Percentiles rank a stretch among this genome's conserved stretches.
Evolutionary conservation across 37 sponge, comb jelly and placozoan species (phyloP).

Genomic region (Hexactinellida sp.): DNA sequence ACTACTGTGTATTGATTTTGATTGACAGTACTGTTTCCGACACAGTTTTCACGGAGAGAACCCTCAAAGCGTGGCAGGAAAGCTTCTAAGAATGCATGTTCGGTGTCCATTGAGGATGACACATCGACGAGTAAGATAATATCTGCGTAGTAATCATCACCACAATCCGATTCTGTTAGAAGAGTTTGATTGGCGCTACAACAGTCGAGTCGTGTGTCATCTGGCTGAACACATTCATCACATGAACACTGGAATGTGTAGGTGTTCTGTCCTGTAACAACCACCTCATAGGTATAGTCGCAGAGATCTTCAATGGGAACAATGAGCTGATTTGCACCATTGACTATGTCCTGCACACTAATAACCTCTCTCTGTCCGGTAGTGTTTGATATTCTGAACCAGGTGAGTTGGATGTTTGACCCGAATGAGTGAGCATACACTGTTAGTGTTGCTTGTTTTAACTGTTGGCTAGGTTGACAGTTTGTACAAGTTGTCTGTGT

Average conservation of each 20-base stretch:
- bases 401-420: background rate
- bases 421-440: background rate
- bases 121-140: background rate
- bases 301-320: background rate
- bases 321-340: background rate
- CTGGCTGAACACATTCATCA: background rate
- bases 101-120: background rate
- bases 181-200: background rate
- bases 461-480: background rate
- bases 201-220: too few species aligned
- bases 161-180: background rate
- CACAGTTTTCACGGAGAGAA: background rate
- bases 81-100: background rate
- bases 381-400: background rate
- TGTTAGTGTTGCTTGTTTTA: background rate
- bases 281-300: background rate
- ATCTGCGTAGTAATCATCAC: background rate
- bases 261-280: background rate
- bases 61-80: constrained; percentile 10
- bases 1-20: background rate
- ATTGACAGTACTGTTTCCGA: background rate
- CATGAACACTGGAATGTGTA: background rate
- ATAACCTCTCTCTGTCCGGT: background rate
- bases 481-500: background rate
- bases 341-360: background rate